phyloP scores from a whole-genome alignment of 1,140 invertebrate species.

The Drosophila lini region DNA sequence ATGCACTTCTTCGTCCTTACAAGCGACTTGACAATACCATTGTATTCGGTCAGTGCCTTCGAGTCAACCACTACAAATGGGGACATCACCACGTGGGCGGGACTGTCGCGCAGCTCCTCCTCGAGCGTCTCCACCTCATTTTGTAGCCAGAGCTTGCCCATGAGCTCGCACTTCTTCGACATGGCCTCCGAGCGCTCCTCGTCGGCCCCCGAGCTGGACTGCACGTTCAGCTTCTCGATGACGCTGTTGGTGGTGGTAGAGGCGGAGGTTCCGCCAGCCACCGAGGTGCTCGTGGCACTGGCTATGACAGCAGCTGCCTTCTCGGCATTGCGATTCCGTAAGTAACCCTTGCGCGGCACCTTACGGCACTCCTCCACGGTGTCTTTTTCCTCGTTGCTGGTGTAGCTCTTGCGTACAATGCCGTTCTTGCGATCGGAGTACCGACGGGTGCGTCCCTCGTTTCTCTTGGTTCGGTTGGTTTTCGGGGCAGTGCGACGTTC shows the following conservation, averaged over 20 bases:
- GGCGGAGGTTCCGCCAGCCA: conserved; percentile 72
- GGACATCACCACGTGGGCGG: conserved; percentile 86
- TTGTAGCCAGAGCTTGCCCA: conserved; percentile 91
- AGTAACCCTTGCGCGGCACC: conserved; percentile 78
- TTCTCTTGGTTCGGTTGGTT: conserved; percentile 77
- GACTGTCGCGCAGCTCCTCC: conserved; percentile 75
- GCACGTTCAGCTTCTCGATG: conserved; percentile 76
- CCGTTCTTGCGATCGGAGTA: conserved; percentile 82
- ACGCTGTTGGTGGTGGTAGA: conserved; percentile 79
- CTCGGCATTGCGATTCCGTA: conserved; percentile 80
- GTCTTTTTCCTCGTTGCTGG: conserved; percentile 83
- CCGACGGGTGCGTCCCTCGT: conserved; percentile 85
- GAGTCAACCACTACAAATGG: conserved; percentile 91
- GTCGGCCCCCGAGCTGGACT: conserved; percentile 79
- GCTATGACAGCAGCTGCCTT: conserved; percentile 66
- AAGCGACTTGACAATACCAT: conserved; percentile 91
- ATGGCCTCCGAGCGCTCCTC: conserved; percentile 84
- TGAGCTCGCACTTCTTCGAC: conserved; percentile 85
- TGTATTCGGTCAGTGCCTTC: conserved; percentile 89
- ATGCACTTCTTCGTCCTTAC: conserved; percentile 91
- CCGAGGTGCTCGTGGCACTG: conserved; percentile 65
- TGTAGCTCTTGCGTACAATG: conserved; percentile 80
- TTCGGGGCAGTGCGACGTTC: conserved; percentile 77
- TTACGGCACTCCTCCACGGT: conserved; percentile 81
- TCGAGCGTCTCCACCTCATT: conserved; percentile 90